phyloP scores from a whole-genome alignment of 1,140 invertebrate species.

The Tetramorium parvispinum region DNA sequence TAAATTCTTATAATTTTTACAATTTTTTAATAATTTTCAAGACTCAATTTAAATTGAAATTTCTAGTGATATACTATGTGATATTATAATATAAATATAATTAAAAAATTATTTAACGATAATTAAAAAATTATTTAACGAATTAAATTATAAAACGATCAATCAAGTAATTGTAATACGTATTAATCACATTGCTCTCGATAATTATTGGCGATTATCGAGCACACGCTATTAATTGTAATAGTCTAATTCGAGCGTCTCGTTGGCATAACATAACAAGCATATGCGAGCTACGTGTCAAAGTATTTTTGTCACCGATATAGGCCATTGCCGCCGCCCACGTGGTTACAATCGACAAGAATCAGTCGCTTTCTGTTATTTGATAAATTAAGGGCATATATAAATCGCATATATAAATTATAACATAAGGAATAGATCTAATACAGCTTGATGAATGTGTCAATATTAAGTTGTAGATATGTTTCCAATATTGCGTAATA shows the following conservation, averaged over 20 bases:
- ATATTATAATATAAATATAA: not conserved
- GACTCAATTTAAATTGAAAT: not conserved
- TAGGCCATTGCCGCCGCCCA: conserved; percentile 77
- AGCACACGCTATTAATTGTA: not conserved
- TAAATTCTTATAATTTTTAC: not conserved
- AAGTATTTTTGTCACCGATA: conserved; percentile 77
- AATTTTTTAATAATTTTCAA: not conserved
- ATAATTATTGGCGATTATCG: conserved; percentile 10
- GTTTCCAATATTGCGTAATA: conserved; percentile 12
- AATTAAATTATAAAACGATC: not conserved
- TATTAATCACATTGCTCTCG: not conserved
- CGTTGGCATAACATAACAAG: conserved; percentile 14
- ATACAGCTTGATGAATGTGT: not conserved
- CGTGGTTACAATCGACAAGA: conserved; percentile 67
- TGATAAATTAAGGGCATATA: not conserved
- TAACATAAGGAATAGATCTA: not conserved
- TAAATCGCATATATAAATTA: not conserved
- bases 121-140: not conserved
- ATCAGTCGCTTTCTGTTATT: not conserved
- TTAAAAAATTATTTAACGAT: not conserved
- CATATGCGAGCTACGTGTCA: not conserved
- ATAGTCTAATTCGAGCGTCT: conserved; percentile 17
- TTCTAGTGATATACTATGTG: not conserved
- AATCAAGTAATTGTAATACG: not conserved
- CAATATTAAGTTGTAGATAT: not conserved